phyloP scores from a whole-genome alignment of 2,113 vertebrate genomes.

The Tichodroma muraria region DNA sequence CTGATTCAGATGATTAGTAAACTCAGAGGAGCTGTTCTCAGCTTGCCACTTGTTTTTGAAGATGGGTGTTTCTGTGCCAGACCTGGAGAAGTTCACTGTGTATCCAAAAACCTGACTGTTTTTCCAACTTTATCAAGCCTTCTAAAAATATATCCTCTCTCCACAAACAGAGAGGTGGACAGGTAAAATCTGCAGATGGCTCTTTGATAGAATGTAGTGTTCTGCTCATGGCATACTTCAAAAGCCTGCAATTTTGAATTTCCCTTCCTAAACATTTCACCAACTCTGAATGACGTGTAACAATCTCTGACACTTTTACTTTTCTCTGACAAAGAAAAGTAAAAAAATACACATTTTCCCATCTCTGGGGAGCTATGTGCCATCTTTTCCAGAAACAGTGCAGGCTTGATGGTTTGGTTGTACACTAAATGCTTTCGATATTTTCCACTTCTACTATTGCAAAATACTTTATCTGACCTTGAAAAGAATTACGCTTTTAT shows the following conservation, averaged over 20 bases:
- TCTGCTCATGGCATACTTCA: neutral
- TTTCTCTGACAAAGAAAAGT: no score
- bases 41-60: neutral
- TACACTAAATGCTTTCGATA: neutral
- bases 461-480: slow-evolving; percentile 25
- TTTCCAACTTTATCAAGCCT: neutral
- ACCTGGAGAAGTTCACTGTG: neutral
- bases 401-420: neutral
- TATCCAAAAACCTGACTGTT: neutral
- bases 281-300: neutral
- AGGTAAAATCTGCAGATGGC: neutral
- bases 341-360: neutral
- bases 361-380: neutral
- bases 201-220: neutral
- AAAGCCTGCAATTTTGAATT: neutral
- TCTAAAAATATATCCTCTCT: neutral
- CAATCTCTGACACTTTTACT: neutral
- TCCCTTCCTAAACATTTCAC: neutral
- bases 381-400: neutral
- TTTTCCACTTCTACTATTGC: neutral
- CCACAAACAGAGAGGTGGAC: neutral
- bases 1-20: neutral
- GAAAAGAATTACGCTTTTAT: slow-evolving; percentile 25
- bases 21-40: neutral
- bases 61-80: neutral